Conservation (phyloP, 2,797 vertebrate species). For the Eospalax fontanierii region DNA sequence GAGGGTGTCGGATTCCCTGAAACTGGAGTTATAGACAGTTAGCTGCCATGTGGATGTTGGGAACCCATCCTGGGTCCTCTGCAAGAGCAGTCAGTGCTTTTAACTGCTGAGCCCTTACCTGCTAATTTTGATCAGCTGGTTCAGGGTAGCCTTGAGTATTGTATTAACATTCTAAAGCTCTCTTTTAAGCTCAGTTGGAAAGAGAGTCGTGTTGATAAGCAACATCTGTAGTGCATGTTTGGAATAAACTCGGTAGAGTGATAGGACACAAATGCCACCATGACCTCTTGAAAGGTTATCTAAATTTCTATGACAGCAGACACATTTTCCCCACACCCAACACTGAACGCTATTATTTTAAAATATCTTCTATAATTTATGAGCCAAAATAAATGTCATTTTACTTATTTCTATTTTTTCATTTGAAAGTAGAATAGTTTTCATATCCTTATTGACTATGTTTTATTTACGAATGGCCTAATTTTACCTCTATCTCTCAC, state of each 20-base stretch:
- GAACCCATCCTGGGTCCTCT: too few relatives aligned
- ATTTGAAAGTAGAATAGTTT: conserved; percentile 41
- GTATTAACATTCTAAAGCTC: not conserved
- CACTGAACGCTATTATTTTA: not conserved
- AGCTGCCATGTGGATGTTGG: too few relatives aligned
- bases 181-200: not conserved
- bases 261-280: not conserved
- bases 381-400: not conserved
- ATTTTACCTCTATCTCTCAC: not conserved
- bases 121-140: not conserved
- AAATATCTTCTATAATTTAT: conserved; percentile 17
- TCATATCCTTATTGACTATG: not conserved
- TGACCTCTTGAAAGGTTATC: not conserved
- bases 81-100: too few relatives aligned
- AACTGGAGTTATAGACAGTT: too few relatives aligned
- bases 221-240: not conserved
- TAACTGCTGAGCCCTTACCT: not conserved
- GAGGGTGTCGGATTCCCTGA: too few relatives aligned
- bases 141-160: not conserved
- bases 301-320: not conserved
- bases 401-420: conserved; percentile 15
- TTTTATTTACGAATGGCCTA: not conserved
- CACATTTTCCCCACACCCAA: not conserved
- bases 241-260: not conserved
- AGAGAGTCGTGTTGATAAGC: not conserved